Percentiles rank a stretch among this genome's conserved stretches.
These are phyloP conservation scores for Eumaeus atala DNA, from an alignment of 1,140 invertebrate species.

Conservation along the genomic window DNA sequence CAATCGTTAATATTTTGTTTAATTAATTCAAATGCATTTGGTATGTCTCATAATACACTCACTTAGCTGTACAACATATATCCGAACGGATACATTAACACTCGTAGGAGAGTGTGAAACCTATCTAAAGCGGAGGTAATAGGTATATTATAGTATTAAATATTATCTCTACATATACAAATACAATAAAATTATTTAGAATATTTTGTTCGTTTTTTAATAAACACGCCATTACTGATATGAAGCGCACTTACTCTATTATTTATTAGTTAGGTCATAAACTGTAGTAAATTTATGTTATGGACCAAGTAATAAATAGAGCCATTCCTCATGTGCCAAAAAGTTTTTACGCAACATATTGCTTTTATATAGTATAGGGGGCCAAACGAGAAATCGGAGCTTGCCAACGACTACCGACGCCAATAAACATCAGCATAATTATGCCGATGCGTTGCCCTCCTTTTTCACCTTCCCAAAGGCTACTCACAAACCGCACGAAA, in stretches of 20 bases:
- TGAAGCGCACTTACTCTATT: slow-evolving; percentile 20
- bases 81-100: slow-evolving; percentile 1
- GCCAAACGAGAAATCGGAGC: too few species aligned
- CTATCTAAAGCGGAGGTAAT: slow-evolving; percentile 16
- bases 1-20: slow-evolving; percentile 9
- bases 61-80: slow-evolving; percentile 5
- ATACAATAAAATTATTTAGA: slow-evolving; percentile 14
- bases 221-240: slow-evolving; percentile 21
- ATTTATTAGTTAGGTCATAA: slow-evolving; percentile 12
- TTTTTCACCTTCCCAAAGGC: too few species aligned
- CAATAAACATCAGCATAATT: too few species aligned
- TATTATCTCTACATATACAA: slow-evolving; percentile 8
- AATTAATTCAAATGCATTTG: slow-evolving; percentile 32
- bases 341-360: neutral
- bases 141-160: slow-evolving; percentile 4
- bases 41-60: slow-evolving; percentile 20
- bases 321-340: neutral
- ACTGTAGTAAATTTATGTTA: slow-evolving; percentile 9
- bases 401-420: too few species aligned
- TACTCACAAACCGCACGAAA: too few species aligned
- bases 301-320: neutral
- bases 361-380: too few species aligned
- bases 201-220: slow-evolving; percentile 21
- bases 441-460: too few species aligned
- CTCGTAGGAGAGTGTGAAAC: neutral